Evolutionary conservation across 1,140 invertebrate species (phyloP), one percentile per base, ranked within the genome.

Genomic region (Drusus annulatus): DNA sequence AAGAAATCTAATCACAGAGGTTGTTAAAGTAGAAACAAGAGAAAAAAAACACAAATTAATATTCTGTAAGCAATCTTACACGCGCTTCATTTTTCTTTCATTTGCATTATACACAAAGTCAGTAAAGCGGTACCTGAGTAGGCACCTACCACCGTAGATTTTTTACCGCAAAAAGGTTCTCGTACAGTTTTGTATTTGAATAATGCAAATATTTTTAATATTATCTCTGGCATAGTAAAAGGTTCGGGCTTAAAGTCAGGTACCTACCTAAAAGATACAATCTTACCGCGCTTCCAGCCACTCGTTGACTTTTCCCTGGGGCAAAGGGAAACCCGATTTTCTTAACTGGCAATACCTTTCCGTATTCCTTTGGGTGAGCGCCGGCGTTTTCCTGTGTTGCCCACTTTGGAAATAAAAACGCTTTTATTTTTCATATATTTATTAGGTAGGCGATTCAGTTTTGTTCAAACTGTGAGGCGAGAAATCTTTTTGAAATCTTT

Each of bases 351-450:
- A 65, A 74, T 54, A 69, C 76, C 63, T 78, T 78, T 65, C 50
- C 75, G 45, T 71, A 63, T 51, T 63, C 75, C 58, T 63, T 17
- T 25, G 75, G 60, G 75, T 28, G 21, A 74, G 28, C 19, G 19
- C 58, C 60, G 13, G 74, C 58, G 23, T 60, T 36, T 65, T 60
- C 56, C 52, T n/a, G 51, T 74, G 69, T 54, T 60, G 76, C 73
- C 76, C 54, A 76, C 81, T 74, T 80, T 77, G 73, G 65, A 76
- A 82, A 80, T 80, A 82, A 82, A 82, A 82, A 76, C 74, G 81
- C 81, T 82, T 74, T 82, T 82, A 82, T 82, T 82, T 80, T 82
- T 74, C 69, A 23, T 28, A 56, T 25, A 25, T 74, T 54, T 54
- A 52, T 74, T 19, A 21, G 31, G 21, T 31, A 10, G 25, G n/a